Conservation (phyloP, 2,113 vertebrate genomes). For the Dendropsophus ebraccatus region DNA sequence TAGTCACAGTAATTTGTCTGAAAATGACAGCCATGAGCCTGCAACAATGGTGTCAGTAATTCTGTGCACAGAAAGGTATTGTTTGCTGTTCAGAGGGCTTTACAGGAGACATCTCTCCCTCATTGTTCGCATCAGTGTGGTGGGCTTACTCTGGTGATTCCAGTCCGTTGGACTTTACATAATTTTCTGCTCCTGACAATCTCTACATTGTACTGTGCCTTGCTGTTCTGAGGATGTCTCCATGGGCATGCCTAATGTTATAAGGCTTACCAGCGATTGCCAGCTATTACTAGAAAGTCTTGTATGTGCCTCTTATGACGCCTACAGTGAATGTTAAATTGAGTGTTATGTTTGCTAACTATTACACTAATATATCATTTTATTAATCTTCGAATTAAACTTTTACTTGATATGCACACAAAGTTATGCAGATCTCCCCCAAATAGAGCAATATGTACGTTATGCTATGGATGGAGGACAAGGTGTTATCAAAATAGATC, state of each 20-base stretch:
- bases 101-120: background rate
- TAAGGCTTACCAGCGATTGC: background rate
- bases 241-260: background rate
- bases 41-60: background rate
- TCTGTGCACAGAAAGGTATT: background rate
- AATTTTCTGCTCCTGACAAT: background rate
- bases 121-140: background rate
- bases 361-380: too few species aligned
- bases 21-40: background rate
- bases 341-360: too few species aligned
- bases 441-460: too few species aligned
- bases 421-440: too few species aligned
- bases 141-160: background rate
- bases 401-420: too few species aligned
- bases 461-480: too few species aligned
- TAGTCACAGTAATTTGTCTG: too few species aligned
- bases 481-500: too few species aligned
- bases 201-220: background rate
- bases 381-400: too few species aligned
- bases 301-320: too few species aligned
- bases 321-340: too few species aligned
- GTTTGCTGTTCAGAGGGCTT: background rate
- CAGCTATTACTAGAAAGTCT: background rate
- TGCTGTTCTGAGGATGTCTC: background rate
- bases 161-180: background rate